Base-by-base conservation (phyloP, 2,888 invertebrate genomes). In the Pyrrhosoma nymphula region DNA sequence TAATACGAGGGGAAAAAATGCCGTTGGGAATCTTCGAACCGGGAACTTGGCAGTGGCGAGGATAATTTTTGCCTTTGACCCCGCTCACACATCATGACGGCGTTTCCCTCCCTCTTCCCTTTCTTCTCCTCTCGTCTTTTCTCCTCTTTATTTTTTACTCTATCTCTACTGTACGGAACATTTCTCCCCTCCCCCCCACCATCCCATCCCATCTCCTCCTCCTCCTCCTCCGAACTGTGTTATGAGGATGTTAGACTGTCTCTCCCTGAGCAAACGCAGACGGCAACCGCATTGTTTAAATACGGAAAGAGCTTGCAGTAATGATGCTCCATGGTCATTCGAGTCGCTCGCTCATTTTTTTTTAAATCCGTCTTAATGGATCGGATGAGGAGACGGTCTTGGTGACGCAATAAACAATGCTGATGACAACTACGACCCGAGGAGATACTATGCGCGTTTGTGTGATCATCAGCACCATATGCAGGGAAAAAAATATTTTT, bases 31-130 rank as follows among this genome's bases (percentile, higher is more conserved):
- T 69, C 93, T 69, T 93, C 93, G 93, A 93, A 93, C 93, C 93
- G 69, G 60, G 69, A 93, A 93, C 93, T 93, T 69, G 82, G 93
- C 93, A 69, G 69, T 93, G 93, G 93, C 69, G 93, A 75, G 93
- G 93, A 93, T 93, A 93, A 93, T 93, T 93, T 93, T 93, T 93
- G 93, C 93, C 69, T 93, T 93, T 93, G 93, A 93, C 93, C 93
- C 69, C 69, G 93, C 93, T 93, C 69, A 69, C 93, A 63, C 93
- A 93, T 93, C 47, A 93, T 69, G 55, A 93, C 93, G 93, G 47
- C 47, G 63, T 63, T 75, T 69, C 69, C 35, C 75, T 26, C 60
- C 56, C 63, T 23, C 91, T 91, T 60, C 91, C 35, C 60, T 91
- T 30, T 91, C 18, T 30, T 10, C 12, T n/a, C n/a, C 26, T 35